Base-by-base conservation (phyloP, 2,888 invertebrate genomes). In the Mesorhabditis belari region DNA sequence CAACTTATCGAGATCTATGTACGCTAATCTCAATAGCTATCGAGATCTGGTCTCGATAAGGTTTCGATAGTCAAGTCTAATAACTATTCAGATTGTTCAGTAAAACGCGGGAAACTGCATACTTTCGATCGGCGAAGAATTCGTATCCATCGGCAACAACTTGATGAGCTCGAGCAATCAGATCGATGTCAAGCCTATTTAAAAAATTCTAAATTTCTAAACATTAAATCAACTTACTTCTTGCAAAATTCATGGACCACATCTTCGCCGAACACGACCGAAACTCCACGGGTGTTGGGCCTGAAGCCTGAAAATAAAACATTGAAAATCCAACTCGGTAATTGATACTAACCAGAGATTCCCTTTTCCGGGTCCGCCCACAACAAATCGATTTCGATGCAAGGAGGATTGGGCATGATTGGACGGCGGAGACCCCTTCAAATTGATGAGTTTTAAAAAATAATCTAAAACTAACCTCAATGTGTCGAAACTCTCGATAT, bases 131-230 rank as follows among this genome's bases (percentile, higher is more conserved):
- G 27, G 75, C 74, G 74, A 85, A 86, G 78, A 85, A 86, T 77
- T 85, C 84, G 78, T 86, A 86, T 21, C 85, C 86, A 78, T 85
- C 85, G 76, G 85, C 85, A 17, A 86, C 85, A 51, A 84, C 83
- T 82, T 35, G 44, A 35, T 35, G 44, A 35, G 44, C 44, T n/a
- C 44, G 44, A 35, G 44, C 44, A n/a, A 35, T 35, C 44, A 35
- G 2, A n/a, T 35, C 44, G 2, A 35, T 35, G 44, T 35, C 44
- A 9, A 35, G n/a, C 44, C 44, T 35, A 35, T 17, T 17, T n/a
- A n/a, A n/a, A n/a, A n/a, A n/a, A n/a, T n/a, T n/a, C n/a, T n/a
- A n/a, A n/a, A n/a, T n/a, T n/a, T n/a, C n/a, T n/a, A n/a, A n/a
- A n/a, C n/a, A 35, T 17, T 35, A 35, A 35, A 1, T n/a, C 44